A percentile compares a stretch with the other conserved stretches of the same genome.
These are phyloP conservation scores for Mionectes macconnelli DNA, from an alignment of 2,113 vertebrate species.

Conservation along the genomic window DNA sequence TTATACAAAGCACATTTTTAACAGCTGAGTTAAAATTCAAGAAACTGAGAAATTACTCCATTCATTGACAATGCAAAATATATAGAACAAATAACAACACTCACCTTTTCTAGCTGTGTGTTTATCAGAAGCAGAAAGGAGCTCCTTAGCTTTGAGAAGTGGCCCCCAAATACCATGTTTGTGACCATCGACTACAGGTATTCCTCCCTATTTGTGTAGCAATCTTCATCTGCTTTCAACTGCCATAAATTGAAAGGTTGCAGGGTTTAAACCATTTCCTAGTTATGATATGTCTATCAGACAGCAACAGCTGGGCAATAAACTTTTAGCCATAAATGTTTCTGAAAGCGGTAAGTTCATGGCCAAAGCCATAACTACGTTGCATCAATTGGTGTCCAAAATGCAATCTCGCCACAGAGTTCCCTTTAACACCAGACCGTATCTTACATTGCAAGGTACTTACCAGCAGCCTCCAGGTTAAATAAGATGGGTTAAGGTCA, in stretches of 20 bases:
- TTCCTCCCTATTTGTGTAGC: neutral
- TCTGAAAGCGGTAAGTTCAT: neutral
- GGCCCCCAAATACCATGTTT: neutral
- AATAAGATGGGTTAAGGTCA: constrained; percentile 1
- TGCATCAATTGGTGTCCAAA: constrained; percentile 13
- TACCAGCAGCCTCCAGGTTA: constrained; percentile 45
- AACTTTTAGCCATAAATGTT: neutral
- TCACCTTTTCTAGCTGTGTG: neutral
- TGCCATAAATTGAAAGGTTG: neutral
- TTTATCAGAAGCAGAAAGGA: neutral
- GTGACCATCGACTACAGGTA: neutral
- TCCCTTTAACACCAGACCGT: neutral
- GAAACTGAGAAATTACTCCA: neutral
- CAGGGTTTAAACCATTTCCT: constrained; percentile 10
- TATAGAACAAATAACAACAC: neutral
- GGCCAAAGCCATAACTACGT: constrained; percentile 31
- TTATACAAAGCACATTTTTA: neutral
- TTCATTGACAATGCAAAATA: neutral
- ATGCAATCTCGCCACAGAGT: neutral
- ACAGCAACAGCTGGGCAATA: constrained; percentile 54
- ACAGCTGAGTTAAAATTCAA: neutral
- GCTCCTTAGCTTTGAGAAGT: neutral
- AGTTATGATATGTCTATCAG: constrained; percentile 7
- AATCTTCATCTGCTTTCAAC: neutral
- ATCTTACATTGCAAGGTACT: neutral